Evolutionary conservation across 2,113 vertebrate genomes (phyloP), one percentile per base, ranked within the genome.

Genomic region (Martes martes): DNA sequence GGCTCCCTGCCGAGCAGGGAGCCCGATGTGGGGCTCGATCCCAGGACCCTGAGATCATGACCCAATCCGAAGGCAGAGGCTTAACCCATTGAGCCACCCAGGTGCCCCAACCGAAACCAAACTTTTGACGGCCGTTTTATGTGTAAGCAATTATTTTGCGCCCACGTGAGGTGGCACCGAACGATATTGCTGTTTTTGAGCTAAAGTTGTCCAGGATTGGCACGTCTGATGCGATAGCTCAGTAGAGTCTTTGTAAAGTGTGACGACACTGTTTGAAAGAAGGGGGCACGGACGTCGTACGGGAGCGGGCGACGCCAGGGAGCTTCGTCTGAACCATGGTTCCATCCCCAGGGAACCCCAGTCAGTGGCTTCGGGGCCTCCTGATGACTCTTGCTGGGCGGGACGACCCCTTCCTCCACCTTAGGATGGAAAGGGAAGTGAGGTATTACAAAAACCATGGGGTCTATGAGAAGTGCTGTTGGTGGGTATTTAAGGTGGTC

Each of bases 271-370:
- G 14, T 74, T 55, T 31, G 55, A 52, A 73, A 45, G 52, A 76
- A 28, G 26, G 28, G 3, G 10, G 6, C 14, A 14, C 26, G 28
- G 39, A 7, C 9, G 36, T 10, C 28, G 2, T 52, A 4, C 0
- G 3, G 7, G 45, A 19, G 47, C 14, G 76, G 47, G 39, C 39
- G 76, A 78, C 5, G 24, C 2, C 2, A 4, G 9, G 14, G 16
- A 21, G 16, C 4, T 3, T 9, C 15, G 2, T 57, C 18, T 10
- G 23, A 28, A 61, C 11, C 2, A 1, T 3, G 59, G 7, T 39
- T 1, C 16, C 18, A 9, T 14, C 2, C 50, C 5, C 31, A 1
- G 0, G 2, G 11, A 50, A 18, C 36, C 36, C 4, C 57, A 3
- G 4, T 23, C 42, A 1, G 4, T 18, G n/a, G 47, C 31, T 0